Conservation (phyloP, 2,888 invertebrate species). For the Eupithecia tripunctaria region DNA sequence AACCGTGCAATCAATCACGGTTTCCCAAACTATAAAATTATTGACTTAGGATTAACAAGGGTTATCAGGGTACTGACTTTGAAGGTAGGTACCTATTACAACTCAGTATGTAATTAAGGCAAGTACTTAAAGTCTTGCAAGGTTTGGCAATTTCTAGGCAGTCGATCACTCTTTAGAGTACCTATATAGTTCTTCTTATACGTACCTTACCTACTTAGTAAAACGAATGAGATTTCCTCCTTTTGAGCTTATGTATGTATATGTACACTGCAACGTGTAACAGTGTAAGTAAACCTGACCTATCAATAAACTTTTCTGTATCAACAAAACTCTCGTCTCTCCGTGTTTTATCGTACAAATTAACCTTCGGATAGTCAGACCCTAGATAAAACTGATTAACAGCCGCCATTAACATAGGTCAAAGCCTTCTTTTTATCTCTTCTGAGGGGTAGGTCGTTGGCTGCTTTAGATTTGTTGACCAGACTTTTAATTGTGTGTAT, state of each 20-base stretch:
- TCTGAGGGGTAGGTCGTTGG: conserved; percentile 46
- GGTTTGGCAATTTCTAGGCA: not conserved
- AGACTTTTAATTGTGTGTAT: not conserved
- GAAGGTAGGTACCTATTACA: not conserved
- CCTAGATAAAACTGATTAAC: conserved; percentile 53
- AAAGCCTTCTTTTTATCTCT: conserved; percentile 49
- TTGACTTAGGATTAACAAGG: not conserved
- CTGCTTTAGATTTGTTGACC: conserved; percentile 14
- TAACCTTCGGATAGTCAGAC: conserved; percentile 56
- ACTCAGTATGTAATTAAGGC: not conserved
- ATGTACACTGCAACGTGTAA: not conserved
- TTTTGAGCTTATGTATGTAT: not conserved
- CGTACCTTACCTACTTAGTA: not conserved
- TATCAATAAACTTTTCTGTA: conserved; percentile 26
- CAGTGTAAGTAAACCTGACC: conserved; percentile 21
- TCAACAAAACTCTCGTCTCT: conserved; percentile 21
- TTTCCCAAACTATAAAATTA: not conserved
- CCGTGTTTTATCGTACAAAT: conserved; percentile 52
- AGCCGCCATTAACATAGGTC: conserved; percentile 51
- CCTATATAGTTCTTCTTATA: not conserved
- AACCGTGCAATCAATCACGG: not conserved
- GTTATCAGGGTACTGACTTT: not conserved
- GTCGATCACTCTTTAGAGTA: not conserved
- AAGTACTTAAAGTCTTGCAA: not conserved
- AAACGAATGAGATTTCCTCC: not conserved